Conservation (phyloP, 1,140 invertebrate species). For the Telenomus remus region DNA sequence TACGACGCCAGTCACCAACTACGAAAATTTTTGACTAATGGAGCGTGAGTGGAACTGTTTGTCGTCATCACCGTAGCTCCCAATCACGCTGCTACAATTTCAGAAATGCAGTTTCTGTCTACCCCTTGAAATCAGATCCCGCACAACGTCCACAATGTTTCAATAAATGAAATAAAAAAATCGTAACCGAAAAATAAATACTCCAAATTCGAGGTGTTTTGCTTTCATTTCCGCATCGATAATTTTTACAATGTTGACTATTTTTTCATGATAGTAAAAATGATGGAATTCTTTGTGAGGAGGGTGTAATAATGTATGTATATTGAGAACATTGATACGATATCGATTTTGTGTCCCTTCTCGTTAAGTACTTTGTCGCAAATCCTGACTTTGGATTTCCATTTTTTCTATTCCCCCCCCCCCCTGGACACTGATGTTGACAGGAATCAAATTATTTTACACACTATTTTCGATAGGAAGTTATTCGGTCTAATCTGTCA, state of each 20-base stretch:
- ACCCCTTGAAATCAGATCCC: conserved; percentile 50
- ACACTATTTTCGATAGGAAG: conserved; percentile 17
- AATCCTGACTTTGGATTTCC: conserved; percentile 42
- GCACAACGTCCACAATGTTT: conserved; percentile 30
- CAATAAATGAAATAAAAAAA: conserved; percentile 34
- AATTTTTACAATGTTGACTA: too few species aligned
- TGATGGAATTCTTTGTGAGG: conserved; percentile 5
- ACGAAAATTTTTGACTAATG: conserved; percentile 72
- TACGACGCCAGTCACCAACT: conserved; percentile 54
- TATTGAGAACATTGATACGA: conserved; percentile 18
- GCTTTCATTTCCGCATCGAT: too few species aligned
- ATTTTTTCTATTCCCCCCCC: conserved; percentile 30
- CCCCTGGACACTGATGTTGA: conserved; percentile 11
- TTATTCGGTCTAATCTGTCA: conserved; percentile 9
- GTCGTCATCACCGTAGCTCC: conserved; percentile 65
- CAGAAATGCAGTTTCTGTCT: conserved; percentile 42
- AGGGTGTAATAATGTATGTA: conserved; percentile 39
- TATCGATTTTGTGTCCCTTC: conserved; percentile 46
- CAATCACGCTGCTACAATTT: conserved; percentile 60
- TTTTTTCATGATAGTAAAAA: too few species aligned
- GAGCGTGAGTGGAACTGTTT: conserved; percentile 71
- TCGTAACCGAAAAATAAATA: conserved; percentile 1
- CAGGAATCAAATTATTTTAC: conserved; percentile 36
- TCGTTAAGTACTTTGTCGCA: conserved; percentile 34
- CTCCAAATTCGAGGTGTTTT: background rate